These are phyloP conservation scores for Syndactyla subalaris DNA, from an alignment of 2,797 vertebrate species.

Conservation along the genomic window DNA sequence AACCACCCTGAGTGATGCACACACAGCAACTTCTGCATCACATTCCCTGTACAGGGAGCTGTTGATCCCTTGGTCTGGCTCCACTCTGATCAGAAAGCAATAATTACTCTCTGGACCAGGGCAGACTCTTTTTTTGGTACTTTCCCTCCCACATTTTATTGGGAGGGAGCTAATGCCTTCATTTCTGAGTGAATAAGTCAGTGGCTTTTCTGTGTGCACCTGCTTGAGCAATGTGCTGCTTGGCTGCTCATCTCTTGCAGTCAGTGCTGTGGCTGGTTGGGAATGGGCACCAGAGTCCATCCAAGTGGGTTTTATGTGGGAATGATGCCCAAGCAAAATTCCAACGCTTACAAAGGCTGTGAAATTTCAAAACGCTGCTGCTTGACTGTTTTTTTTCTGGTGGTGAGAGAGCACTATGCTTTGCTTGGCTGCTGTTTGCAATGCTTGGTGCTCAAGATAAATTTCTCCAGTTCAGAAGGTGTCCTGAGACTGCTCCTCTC, in stretches of 20 bases:
- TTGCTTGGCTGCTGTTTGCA: background rate
- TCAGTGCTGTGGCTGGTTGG: background rate
- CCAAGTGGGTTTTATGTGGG: background rate
- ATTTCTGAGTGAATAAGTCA: background rate
- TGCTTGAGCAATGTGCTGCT: background rate
- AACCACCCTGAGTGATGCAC: accelerated
- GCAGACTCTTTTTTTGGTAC: background rate
- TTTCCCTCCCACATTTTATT: background rate
- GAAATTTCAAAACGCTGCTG: background rate
- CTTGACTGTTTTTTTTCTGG: background rate
- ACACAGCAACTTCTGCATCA: background rate
- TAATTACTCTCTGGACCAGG: background rate
- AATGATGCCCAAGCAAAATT: background rate
- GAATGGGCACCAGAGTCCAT: background rate
- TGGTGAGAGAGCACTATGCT: background rate
- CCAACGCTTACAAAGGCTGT: background rate
- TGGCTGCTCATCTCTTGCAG: background rate
- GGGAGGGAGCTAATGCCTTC: background rate
- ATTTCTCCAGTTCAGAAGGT: slow-evolving; percentile 3
- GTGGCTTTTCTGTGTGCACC: background rate
- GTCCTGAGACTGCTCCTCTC: background rate
- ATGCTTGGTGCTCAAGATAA: background rate
- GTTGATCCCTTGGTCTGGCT: background rate
- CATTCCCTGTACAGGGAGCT: background rate
- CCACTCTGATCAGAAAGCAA: background rate